Evolutionary conservation across 2,888 invertebrate genomes (phyloP).

Genomic region (Ceramica pisi): DNA sequence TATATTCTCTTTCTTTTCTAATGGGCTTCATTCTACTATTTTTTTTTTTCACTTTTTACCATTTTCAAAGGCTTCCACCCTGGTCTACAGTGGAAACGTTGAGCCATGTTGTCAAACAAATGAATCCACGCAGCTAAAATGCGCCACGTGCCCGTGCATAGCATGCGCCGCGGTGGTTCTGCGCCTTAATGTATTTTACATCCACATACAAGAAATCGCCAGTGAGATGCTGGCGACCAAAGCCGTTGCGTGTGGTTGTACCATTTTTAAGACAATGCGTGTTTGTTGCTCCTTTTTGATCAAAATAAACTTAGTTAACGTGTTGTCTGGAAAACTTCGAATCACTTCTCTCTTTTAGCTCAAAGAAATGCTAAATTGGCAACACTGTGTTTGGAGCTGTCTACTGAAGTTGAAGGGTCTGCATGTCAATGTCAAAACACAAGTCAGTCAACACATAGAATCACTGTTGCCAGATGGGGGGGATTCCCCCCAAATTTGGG

Average conservation of each 20-base stretch:
- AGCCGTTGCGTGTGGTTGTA: background rate
- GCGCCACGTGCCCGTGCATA: too few relatives aligned
- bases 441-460: too few relatives aligned
- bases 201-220: background rate
- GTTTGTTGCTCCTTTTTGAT: background rate
- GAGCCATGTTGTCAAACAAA: too few relatives aligned
- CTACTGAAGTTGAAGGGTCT: background rate
- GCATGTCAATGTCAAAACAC: background rate
- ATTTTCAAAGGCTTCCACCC: too few relatives aligned
- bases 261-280: background rate
- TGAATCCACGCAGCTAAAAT: too few relatives aligned
- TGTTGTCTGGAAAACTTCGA: background rate
- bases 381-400: constrained; percentile 2
- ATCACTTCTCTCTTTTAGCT: background rate
- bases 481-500: too few relatives aligned
- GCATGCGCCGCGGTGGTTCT: too few relatives aligned
- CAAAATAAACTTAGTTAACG: background rate
- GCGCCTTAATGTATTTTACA: background rate
- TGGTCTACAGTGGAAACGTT: too few relatives aligned
- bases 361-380: background rate
- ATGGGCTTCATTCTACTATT: too few relatives aligned
- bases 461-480: too few relatives aligned
- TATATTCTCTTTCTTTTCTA: too few relatives aligned
- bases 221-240: background rate
- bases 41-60: too few relatives aligned